Evolutionary conservation across 2,113 vertebrate genomes (phyloP).

Genomic region (Pygoscelis antarcticus): DNA sequence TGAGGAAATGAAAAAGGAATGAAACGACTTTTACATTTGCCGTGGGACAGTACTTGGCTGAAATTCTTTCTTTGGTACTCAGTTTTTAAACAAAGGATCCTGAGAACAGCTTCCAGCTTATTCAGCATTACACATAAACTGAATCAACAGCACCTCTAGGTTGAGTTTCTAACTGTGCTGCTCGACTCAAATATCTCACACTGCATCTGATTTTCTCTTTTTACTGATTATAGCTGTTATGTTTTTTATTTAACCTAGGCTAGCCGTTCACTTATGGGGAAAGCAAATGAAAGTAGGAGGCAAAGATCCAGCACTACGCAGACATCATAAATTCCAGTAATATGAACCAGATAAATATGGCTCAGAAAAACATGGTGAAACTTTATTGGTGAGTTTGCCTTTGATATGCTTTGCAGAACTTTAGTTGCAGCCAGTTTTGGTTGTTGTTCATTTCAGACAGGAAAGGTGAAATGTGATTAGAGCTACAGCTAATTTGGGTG

Average conservation of each 20-base stretch:
- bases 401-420: not conserved
- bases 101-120: not conserved
- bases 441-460: not conserved
- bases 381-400: not conserved
- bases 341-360: not conserved
- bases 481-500: not conserved
- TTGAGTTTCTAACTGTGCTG: not conserved
- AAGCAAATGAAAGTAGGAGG: not conserved
- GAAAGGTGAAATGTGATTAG: not conserved
- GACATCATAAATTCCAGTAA: not conserved
- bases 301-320: not conserved
- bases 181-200: not conserved
- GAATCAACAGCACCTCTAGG: not conserved
- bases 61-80: constrained; percentile 36
- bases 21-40: constrained; percentile 18
- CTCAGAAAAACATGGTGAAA: not conserved
- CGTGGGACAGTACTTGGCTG: not conserved
- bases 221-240: not conserved
- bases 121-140: not conserved
- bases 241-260: not conserved
- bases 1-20: constrained; percentile 22
- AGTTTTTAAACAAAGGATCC: constrained; percentile 19
- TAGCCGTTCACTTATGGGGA: not conserved
- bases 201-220: not conserved
- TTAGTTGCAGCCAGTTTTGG: not conserved